A percentile compares a stretch with the other conserved stretches of the same genome.
phyloP scores from a whole-genome alignment of 2,113 vertebrate species.

The Lamprologus ornatipinnis region DNA sequence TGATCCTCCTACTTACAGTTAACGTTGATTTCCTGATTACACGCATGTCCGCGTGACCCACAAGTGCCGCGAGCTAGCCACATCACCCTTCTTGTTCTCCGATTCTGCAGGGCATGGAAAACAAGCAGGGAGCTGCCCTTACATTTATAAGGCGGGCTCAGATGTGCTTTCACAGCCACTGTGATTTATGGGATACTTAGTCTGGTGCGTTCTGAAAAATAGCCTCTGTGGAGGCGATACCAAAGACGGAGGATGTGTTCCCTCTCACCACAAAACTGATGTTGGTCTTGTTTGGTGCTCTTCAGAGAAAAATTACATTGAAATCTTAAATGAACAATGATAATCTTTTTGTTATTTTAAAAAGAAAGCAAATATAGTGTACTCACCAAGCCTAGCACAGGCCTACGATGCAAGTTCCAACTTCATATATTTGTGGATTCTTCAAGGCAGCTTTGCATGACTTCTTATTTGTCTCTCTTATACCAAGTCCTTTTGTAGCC shows the following conservation, averaged over 20 bases:
- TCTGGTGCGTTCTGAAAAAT: neutral
- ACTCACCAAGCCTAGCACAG: neutral
- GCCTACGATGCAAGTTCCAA: neutral
- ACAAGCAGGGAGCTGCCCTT: neutral
- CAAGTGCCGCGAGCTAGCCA: neutral
- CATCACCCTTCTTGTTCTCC: neutral
- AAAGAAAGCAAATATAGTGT: neutral
- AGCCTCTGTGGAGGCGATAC: conserved; percentile 8
- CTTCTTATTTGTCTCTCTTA: neutral
- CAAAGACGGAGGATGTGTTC: neutral
- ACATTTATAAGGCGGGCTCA: neutral
- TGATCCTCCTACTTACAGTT: neutral
- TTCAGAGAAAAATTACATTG: neutral
- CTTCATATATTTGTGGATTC: neutral
- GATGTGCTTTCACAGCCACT: neutral
- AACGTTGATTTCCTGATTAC: neutral
- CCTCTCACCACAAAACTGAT: neutral
- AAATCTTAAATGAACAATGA: neutral
- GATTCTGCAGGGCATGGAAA: neutral
- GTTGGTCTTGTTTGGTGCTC: neutral
- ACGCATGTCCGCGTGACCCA: neutral
- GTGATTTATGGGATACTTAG: conserved; percentile 26
- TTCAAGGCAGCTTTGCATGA: neutral
- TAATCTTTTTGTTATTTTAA: neutral
- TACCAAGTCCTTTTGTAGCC: rapidly evolving